Evolutionary conservation across 2,113 vertebrate species (phyloP).

Genomic region (Nerophis lumbriciformis): DNA sequence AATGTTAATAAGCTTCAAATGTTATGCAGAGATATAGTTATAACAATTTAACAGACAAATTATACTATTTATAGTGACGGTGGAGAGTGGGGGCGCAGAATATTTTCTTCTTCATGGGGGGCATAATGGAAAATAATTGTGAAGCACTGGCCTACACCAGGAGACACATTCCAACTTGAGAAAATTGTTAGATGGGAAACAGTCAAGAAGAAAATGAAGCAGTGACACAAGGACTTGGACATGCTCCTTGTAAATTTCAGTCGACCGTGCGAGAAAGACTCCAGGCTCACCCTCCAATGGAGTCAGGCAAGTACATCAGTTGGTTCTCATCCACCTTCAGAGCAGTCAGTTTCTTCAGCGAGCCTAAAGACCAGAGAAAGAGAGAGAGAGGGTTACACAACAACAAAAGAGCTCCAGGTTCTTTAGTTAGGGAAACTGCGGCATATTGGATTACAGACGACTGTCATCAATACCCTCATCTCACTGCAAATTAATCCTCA

Average conservation of each 20-base stretch:
- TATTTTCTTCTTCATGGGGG: no score
- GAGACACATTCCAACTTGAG: constrained; percentile 24
- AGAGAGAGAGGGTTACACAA: background rate
- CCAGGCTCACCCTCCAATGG: constrained; percentile 86
- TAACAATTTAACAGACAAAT: no score
- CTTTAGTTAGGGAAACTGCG: constrained; percentile 4
- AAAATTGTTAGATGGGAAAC: constrained; percentile 53
- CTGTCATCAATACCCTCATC: background rate
- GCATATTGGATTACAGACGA: constrained; percentile 2
- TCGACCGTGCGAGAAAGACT: no score
- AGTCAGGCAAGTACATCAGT: constrained; percentile 90
- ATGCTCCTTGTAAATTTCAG: background rate
- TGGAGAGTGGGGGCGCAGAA: no score
- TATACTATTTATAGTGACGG: no score
- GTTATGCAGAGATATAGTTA: no score
- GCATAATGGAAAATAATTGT: no score
- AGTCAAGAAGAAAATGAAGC: constrained; percentile 3
- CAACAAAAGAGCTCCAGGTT: constrained; percentile 4
- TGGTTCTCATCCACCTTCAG: constrained; percentile 99
- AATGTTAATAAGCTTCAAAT: no score
- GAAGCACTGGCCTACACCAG: constrained; percentile 12
- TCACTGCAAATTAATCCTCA: background rate
- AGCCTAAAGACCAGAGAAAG: constrained; percentile 69
- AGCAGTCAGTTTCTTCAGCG: constrained; percentile 87
- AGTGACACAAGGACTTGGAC: background rate